Evolutionary conservation across 1,140 invertebrate genomes (phyloP).

Genomic region (Atopsyche davidsoni): DNA sequence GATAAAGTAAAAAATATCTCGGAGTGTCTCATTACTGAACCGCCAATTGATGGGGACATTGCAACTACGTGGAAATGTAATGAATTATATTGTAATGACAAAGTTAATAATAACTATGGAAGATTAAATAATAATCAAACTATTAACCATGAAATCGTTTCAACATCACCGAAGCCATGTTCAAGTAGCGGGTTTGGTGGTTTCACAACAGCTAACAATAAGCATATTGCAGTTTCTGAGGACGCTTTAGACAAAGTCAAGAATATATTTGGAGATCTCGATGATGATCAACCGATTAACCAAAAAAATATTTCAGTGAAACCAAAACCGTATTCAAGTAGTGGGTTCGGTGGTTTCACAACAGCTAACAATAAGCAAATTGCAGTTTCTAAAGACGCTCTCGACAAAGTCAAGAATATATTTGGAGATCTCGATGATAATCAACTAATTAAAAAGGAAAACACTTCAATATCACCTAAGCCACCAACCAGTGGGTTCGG

Average conservation of each 20-base stretch:
- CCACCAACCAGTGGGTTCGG: constrained; percentile 14
- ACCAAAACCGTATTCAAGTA: not conserved
- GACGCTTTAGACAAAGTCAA: not conserved
- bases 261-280: constrained; percentile 1
- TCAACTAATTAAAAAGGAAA: not conserved
- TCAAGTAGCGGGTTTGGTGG: constrained; percentile 1
- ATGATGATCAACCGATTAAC: constrained; percentile 8
- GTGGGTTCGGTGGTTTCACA: constrained; percentile 31
- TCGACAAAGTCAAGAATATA: constrained; percentile 30
- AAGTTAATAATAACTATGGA: not conserved
- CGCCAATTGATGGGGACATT: too few species aligned
- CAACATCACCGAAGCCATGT: not conserved
- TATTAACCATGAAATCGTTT: constrained; percentile 9
- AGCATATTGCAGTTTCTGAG: constrained; percentile 1
- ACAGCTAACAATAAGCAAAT: constrained; percentile 34
- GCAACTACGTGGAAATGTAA: too few species aligned
- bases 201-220: constrained; percentile 8
- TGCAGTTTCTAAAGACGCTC: constrained; percentile 31
- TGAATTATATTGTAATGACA: not conserved
- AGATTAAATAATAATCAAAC: constrained; percentile 30
- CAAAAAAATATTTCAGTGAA: too few species aligned
- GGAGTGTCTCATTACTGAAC: constrained; percentile 26
- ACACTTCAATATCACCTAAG: too few species aligned
- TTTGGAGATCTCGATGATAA: constrained; percentile 24
- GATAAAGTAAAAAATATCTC: constrained; percentile 38